phyloP scores from a whole-genome alignment of 1,140 invertebrate species.

The Xylocopa sonorina region DNA sequence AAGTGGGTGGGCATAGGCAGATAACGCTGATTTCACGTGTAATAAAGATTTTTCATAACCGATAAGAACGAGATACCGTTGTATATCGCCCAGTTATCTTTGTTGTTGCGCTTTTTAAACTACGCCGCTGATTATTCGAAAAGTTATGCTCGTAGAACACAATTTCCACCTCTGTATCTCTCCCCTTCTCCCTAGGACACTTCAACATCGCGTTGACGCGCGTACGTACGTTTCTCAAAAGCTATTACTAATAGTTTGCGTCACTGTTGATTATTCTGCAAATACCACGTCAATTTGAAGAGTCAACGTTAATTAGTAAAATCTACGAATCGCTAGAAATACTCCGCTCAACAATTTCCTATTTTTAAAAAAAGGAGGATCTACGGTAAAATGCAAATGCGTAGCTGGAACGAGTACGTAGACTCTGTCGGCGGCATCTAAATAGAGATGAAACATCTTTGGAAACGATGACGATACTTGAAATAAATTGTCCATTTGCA shows the following conservation, averaged over 20 bases:
- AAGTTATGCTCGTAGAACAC: conserved; percentile 6
- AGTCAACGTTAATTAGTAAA: conserved; percentile 22
- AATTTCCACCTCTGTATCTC: neutral
- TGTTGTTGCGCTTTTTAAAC: neutral
- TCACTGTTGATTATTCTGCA: neutral
- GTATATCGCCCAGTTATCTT: conserved; percentile 16
- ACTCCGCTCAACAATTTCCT: neutral
- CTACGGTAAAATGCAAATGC: neutral
- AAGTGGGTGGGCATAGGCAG: neutral
- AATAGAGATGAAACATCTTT: neutral
- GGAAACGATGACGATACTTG: neutral
- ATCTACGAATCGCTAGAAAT: neutral
- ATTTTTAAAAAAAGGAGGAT: neutral
- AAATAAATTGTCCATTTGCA: conserved; percentile 30
- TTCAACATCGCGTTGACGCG: neutral
- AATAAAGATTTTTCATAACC: conserved; percentile 41
- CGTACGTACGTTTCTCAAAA: neutral
- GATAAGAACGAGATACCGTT: conserved; percentile 33
- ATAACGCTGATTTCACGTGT: conserved; percentile 8
- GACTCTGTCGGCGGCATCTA: no score
- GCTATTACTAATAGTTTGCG: conserved; percentile 3
- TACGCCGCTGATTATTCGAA: neutral
- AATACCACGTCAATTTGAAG: neutral
- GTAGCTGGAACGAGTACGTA: neutral
- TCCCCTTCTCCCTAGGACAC: no score